Percentiles rank a stretch among this genome's conserved stretches.
Evolutionary conservation across 2,113 vertebrate species (phyloP).

Genomic region (Cryptotis parvus): DNA sequence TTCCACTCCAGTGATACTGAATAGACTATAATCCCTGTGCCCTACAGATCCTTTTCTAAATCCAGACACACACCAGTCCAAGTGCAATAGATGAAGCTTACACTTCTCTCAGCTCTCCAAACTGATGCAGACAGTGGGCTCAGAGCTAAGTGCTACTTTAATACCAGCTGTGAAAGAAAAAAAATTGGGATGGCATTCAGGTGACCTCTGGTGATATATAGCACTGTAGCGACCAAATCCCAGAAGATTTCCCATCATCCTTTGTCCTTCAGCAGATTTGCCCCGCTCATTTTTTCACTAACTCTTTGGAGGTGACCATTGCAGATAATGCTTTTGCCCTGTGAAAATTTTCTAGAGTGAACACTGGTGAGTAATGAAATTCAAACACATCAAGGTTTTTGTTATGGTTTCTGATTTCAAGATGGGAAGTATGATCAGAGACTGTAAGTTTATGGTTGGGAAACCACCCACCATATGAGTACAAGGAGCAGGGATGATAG

Average conservation of each 20-base stretch:
- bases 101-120: background rate
- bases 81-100: background rate
- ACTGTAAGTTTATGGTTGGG: background rate
- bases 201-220: background rate
- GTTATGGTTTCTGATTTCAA: background rate
- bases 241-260: background rate
- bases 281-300: background rate
- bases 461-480: background rate
- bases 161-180: background rate
- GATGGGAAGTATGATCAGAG: background rate
- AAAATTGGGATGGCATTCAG: too few species aligned
- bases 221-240: background rate
- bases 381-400: background rate
- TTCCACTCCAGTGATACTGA: background rate
- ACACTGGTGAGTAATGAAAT: background rate
- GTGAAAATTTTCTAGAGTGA: background rate
- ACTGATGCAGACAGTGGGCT: rapidly evolving
- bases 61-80: background rate
- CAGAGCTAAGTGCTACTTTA: too few species aligned
- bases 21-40: background rate
- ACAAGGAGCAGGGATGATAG: background rate
- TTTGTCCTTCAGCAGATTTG: background rate
- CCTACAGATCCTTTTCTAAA: background rate
- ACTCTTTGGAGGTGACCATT: background rate
- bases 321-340: background rate